Percentiles rank a stretch among this genome's conserved stretches.
Conservation (phyloP, 2,888 invertebrate genomes). For the Pristionchus mayeri region DNA sequence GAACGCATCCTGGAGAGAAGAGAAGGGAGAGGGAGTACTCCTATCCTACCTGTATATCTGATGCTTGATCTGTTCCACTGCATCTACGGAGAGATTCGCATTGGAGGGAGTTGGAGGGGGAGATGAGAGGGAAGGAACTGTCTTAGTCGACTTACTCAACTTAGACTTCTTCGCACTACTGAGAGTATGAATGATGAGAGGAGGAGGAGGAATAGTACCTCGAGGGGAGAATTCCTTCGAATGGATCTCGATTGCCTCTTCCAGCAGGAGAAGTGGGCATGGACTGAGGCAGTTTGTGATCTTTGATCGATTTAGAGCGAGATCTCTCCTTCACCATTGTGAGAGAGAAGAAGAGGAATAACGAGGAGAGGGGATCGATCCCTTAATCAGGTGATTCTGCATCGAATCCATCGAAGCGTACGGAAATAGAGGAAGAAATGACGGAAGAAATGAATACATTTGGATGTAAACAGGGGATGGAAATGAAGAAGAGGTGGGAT, state of each 20-base stretch:
- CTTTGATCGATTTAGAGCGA: slow-evolving; percentile 39
- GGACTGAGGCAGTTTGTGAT: slow-evolving; percentile 54
- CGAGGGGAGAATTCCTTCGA: slow-evolving; percentile 4
- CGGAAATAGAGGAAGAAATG: slow-evolving; percentile 1
- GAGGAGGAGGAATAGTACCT: background rate
- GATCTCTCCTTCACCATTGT: slow-evolving; percentile 27
- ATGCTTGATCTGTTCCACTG: slow-evolving; percentile 53
- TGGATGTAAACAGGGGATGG: slow-evolving; percentile 8
- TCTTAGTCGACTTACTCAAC: slow-evolving; percentile 16
- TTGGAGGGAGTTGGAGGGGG: slow-evolving; percentile 60
- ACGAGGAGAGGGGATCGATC: background rate
- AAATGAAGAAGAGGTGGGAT: background rate
- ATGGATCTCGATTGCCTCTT: background rate
- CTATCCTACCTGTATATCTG: slow-evolving; percentile 28
- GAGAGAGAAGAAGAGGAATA: background rate
- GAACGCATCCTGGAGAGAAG: slow-evolving; percentile 26
- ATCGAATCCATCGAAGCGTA: background rate
- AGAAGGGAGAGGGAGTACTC: background rate
- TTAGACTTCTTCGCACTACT: background rate
- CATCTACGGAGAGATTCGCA: slow-evolving; percentile 54
- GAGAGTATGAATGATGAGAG: background rate
- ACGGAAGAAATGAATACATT: slow-evolving; percentile 8
- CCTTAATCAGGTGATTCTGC: background rate
- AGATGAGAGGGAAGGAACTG: slow-evolving; percentile 44
- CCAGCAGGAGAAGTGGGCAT: slow-evolving; percentile 66